Evolutionary conservation across 1,140 invertebrate genomes (phyloP), one percentile per base, ranked within the genome.

Genomic region (Aethina tumida): DNA sequence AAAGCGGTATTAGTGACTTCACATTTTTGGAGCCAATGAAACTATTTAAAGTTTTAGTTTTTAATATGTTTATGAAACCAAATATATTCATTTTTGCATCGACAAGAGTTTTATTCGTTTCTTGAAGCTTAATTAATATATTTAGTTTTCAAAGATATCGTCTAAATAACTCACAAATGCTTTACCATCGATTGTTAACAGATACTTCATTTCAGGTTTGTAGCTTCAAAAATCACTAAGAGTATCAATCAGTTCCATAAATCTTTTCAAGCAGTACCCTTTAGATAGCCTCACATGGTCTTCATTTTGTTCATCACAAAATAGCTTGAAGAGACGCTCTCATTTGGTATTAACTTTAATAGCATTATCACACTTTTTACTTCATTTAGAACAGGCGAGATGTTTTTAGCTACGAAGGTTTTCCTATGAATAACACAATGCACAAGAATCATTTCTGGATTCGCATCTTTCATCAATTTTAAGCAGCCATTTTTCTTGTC

Each of bases 1-100:
- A 38, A 33, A 38, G 25, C 1, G 20, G 34, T 24, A 29, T 35
- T 68, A 46, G 68, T 69, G 28, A 65, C 14, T 21, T 35, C 6
- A 35, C 12, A 27, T 22, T 28, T 28, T 28, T 32, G 30, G 14
- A 32, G 14, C 30, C 30, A 40, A 40, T 26, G 21, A 22, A 18
- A 25, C 20, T 18, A 31, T 20, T 28, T 20, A 40, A 40, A 21
- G 2, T 18, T 16, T 12, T 32, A 16, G 22, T 24, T 24, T 7
- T 24, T 24, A 24, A 24, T 24, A 13, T 13, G n/a, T 0, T 29
- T 29, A 34, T 40, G 28, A 34, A 44, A 25, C 16, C 36, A 40
- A 33, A 34, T 40, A 34, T 44, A 17, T 41, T 39, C 31, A 18
- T 17, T 40, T 44, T 26, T 43, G 42, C 30, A 32, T 35, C 31